These are phyloP conservation scores for Eristalis pertinax DNA, from an alignment of 2,888 invertebrate species.

Conservation along the genomic window DNA sequence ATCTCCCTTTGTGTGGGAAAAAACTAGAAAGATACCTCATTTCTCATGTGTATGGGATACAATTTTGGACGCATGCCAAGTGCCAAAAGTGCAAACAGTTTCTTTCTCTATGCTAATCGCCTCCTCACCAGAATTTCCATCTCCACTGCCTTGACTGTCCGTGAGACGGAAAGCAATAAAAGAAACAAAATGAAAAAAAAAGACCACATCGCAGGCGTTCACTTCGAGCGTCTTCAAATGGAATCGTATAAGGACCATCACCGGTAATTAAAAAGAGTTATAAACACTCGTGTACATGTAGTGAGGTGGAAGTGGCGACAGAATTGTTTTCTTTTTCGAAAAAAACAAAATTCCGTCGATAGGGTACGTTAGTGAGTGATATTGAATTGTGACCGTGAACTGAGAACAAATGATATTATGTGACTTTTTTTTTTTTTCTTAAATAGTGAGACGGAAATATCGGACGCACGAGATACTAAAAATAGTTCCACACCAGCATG, in stretches of 20 bases:
- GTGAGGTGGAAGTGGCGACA: not conserved
- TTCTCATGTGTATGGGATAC: conserved; percentile 31
- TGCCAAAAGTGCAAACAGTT: conserved; percentile 64
- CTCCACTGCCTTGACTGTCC: conserved; percentile 2
- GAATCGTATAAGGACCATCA: conserved; percentile 21
- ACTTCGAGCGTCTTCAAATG: conserved; percentile 17
- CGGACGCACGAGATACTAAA: conserved; percentile 57
- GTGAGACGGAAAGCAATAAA: conserved; percentile 28
- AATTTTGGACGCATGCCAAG: conserved; percentile 57
- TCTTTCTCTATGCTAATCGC: conserved; percentile 57
- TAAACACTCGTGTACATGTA: conserved; percentile 17
- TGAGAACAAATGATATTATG: conserved; percentile 15
- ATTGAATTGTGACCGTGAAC: conserved; percentile 59
- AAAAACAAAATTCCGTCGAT: not conserved
- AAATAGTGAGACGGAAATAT: conserved; percentile 40
- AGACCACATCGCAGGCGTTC: conserved; percentile 12
- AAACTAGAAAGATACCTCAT: conserved; percentile 25
- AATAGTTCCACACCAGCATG: conserved; percentile 51
- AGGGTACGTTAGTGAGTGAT: not conserved
- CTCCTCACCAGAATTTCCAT: conserved; percentile 35
- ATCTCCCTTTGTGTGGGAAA: conserved; percentile 41
- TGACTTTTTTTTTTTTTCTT: conserved; percentile 16
- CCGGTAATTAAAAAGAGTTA: conserved; percentile 41
- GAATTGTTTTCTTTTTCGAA: not conserved
- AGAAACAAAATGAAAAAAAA: not conserved